phyloP scores from a whole-genome alignment of 2,888 invertebrate genomes.

The Campopleginae sp. region DNA sequence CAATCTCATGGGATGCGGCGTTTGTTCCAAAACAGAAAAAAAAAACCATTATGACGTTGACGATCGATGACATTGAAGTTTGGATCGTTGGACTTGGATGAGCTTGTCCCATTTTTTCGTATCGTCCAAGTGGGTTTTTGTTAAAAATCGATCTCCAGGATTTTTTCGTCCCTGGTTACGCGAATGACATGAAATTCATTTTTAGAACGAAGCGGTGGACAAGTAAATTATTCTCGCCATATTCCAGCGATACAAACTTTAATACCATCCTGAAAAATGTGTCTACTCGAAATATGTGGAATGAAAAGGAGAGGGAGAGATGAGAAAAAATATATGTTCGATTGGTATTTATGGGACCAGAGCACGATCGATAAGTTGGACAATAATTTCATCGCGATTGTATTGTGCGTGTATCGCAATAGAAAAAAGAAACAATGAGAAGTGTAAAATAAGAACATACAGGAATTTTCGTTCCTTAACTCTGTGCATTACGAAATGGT shows the following conservation, averaged over 20 bases:
- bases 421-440: conserved; percentile 9
- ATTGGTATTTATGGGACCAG: conserved; percentile 29
- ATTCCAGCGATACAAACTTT: background rate
- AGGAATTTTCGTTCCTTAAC: conserved; percentile 31
- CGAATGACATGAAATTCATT: background rate
- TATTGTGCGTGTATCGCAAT: conserved; percentile 58
- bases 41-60: background rate
- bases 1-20: background rate
- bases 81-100: background rate
- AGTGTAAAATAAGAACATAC: conserved; percentile 12
- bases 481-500: conserved; percentile 9
- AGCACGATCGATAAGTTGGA: conserved; percentile 60
- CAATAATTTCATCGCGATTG: conserved; percentile 56
- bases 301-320: background rate
- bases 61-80: conserved; percentile 1
- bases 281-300: background rate
- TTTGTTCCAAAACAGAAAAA: background rate
- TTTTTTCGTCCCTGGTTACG: background rate
- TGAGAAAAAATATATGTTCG: conserved; percentile 17
- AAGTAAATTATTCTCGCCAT: background rate
- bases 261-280: conserved; percentile 5
- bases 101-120: background rate
- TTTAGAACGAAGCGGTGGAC: background rate
- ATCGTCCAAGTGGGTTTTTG: background rate
- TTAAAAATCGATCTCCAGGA: background rate